Evolutionary conservation across 2,113 vertebrate species (phyloP).

Genomic region (Petrocephalus microphthalmus): DNA sequence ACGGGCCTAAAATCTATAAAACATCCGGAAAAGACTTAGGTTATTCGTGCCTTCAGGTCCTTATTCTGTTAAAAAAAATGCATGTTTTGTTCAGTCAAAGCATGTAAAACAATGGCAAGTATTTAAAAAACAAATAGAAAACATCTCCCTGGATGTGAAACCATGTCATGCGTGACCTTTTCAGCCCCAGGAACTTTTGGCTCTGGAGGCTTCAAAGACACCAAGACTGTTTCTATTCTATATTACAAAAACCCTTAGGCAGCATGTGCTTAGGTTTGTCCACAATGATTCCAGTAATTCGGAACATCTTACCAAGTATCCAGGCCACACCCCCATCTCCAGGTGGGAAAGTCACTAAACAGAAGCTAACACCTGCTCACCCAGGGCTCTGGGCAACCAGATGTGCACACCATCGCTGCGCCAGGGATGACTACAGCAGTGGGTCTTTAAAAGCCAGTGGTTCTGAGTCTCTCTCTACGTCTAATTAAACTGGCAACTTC

Average conservation of each 20-base stretch:
- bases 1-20: neutral
- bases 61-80: neutral
- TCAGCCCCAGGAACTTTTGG: neutral
- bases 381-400: neutral
- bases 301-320: neutral
- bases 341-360: too few species aligned
- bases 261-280: neutral
- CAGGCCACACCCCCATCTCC: neutral
- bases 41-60: neutral
- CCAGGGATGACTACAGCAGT: neutral
- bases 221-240: neutral
- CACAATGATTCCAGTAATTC: neutral
- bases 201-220: neutral
- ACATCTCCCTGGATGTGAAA: neutral
- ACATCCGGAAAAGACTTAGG: neutral
- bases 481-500: slow-evolving; percentile 8
- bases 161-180: neutral
- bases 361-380: neutral
- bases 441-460: neutral
- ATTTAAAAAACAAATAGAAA: neutral
- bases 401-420: too few species aligned
- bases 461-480: neutral
- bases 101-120: neutral
- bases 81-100: neutral
- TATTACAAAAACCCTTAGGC: neutral